Evolutionary conservation across 2,888 invertebrate species (phyloP), one percentile per base, ranked within the genome.

Genomic region (Sphinx pinastri): DNA sequence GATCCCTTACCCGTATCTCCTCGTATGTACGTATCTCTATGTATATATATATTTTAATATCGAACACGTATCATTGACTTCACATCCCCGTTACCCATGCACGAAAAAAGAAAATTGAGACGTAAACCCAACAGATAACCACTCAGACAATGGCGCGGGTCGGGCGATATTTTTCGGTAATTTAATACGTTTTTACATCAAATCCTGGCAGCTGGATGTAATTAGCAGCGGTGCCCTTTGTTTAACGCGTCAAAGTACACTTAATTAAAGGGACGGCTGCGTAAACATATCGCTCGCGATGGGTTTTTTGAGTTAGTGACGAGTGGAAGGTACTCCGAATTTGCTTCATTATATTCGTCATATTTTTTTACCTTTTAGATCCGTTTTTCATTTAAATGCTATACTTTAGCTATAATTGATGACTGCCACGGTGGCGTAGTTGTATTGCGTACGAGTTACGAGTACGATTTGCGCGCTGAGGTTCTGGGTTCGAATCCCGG

Each of bases 51-150:
- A 38, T 38, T 38, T 38, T 19, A 55, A 67, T 75, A 77, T 79
- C 77, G 77, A 79, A 77, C 76, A 78, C 76, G 83, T 79, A 74
- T 79, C 81, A 85, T 85, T 86, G 82, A 83, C 77, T 83, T 78
- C 72, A 73, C 73, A 79, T 76, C 73, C 72, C 71, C 69, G 71
- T 58, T 68, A 72, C 70, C 72, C 58, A 67, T 63, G 14, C 45
- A 67, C 67, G 54, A 84, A 85, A 85, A 82, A 80, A 76, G 84
- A 83, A 85, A 89, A 91, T 87, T 86, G 86, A 86, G 89, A 88
- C 86, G 91, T 89, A 89, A 89, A 89, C 82, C 80, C 79, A 78
- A 72, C 79, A 86, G 82, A 87, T 84, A 86, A 84, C 76, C 38
- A n/a, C 68, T 71, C 72, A 60, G 72, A 71, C 60, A 69, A 69